A percentile compares a stretch with the other conserved stretches of the same genome.
Evolutionary conservation across 2,797 vertebrate species (phyloP).

Genomic region (Chaenodraco wilsoni): DNA sequence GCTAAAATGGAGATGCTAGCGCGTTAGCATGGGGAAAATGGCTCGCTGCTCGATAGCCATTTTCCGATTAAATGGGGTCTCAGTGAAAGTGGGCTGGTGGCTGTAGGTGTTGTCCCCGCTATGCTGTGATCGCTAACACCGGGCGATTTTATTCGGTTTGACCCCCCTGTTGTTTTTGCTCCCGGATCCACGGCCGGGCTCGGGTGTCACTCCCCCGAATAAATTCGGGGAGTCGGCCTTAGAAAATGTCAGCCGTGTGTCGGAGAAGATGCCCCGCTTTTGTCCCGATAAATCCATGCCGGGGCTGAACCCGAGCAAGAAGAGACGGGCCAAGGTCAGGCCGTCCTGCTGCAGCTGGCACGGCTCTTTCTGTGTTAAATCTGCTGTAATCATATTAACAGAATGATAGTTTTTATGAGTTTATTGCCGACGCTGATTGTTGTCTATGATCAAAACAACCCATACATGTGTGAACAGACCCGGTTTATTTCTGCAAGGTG

Average conservation of each 20-base stretch:
- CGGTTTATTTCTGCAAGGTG: too few relatives aligned
- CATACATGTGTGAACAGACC: too few relatives aligned
- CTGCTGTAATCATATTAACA: accelerated
- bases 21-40: constrained; percentile 72
- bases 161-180: too few relatives aligned
- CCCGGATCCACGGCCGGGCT: not conserved
- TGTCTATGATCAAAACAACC: not conserved
- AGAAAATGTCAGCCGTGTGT: constrained; percentile 63
- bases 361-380: too few relatives aligned
- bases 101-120: constrained; percentile 35
- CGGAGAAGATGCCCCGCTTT: constrained; percentile 63
- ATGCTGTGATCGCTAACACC: not conserved
- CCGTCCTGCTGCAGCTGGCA: not conserved
- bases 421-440: not conserved
- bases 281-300: constrained; percentile 58
- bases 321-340: constrained; percentile 76
- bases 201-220: constrained; percentile 17
- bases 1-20: constrained; percentile 32
- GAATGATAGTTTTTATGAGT: not conserved
- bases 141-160: not conserved
- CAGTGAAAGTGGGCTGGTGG: constrained; percentile 54
- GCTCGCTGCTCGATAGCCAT: constrained; percentile 70
- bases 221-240: constrained; percentile 34
- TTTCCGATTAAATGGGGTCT: constrained; percentile 69
- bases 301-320: constrained; percentile 41